These are phyloP conservation scores for Macrochelys suwanniensis DNA, from an alignment of 2,797 vertebrate species.

Conservation along the genomic window DNA sequence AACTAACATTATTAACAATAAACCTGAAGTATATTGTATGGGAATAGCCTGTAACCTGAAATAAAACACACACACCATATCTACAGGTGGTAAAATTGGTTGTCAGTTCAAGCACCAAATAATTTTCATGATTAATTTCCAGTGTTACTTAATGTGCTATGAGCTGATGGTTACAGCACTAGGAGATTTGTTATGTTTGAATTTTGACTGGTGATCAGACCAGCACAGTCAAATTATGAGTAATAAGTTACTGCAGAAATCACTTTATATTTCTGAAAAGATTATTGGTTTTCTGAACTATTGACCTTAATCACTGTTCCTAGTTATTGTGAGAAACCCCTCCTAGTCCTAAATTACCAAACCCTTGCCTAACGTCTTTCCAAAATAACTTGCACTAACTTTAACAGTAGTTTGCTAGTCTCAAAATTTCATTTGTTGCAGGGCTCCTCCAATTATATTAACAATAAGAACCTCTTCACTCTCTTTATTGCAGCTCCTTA, in stretches of 20 bases:
- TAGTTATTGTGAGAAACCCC: neutral
- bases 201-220: neutral
- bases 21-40: neutral
- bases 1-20: neutral
- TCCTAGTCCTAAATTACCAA: neutral
- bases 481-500: neutral
- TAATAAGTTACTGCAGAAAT: conserved; percentile 1
- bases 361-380: neutral
- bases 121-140: neutral
- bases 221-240: neutral
- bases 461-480: neutral
- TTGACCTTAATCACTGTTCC: neutral
- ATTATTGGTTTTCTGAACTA: neutral
- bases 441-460: neutral
- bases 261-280: neutral
- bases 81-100: neutral
- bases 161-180: neutral
- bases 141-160: neutral
- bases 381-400: neutral
- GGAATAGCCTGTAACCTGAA: neutral
- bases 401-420: neutral
- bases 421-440: neutral
- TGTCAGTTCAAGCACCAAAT: neutral
- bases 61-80: neutral
- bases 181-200: neutral